phyloP scores from a whole-genome alignment of 1,140 invertebrate species.

The Holotrichia oblita region DNA sequence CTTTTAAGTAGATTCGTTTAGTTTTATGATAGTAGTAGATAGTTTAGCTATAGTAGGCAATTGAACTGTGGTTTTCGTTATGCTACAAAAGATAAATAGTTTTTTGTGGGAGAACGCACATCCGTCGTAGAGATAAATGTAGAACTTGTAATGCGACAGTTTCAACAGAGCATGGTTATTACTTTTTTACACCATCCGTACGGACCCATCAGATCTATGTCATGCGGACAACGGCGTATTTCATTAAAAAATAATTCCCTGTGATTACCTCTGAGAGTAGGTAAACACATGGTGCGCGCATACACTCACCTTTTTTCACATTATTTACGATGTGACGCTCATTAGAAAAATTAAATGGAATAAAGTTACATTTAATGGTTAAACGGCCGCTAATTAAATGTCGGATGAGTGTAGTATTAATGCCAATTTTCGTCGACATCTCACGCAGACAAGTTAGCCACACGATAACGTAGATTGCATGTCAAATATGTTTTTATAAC shows the following conservation, averaged over 20 bases:
- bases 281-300: not conserved
- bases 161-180: not conserved
- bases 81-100: conserved; percentile 7
- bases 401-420: not conserved
- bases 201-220: not conserved
- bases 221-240: not conserved
- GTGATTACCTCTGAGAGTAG: not conserved
- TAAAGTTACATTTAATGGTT: not conserved
- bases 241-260: not conserved
- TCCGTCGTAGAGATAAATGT: not conserved
- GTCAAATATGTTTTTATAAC: not conserved
- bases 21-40: too few relatives aligned
- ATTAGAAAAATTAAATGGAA: conserved; percentile 3
- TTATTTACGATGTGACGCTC: not conserved
- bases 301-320: not conserved
- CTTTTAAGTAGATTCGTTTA: too few relatives aligned
- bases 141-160: not conserved
- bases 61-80: not conserved
- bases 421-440: not conserved
- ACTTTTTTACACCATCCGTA: not conserved
- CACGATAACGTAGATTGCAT: not conserved
- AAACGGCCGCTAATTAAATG: not conserved
- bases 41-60: not conserved
- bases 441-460: not conserved
- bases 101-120: not conserved